phyloP scores from a whole-genome alignment of 2,113 vertebrate genomes.

The Nycticorax nycticorax region DNA sequence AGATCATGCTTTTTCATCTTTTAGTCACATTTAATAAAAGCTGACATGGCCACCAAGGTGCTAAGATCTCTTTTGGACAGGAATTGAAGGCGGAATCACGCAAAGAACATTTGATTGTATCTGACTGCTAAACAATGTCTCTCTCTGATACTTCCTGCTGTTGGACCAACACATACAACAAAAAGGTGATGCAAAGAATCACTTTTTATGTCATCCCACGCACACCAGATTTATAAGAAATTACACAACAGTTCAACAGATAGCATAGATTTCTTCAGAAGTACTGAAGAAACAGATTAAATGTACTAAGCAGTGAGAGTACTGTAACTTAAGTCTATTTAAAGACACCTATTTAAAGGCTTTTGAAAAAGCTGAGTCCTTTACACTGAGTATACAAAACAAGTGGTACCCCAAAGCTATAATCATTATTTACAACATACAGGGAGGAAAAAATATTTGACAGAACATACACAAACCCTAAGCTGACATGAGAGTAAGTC shows the following conservation, averaged over 20 bases:
- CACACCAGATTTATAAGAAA: not conserved
- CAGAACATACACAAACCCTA: not conserved
- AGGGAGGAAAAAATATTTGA: not conserved
- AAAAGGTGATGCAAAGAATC: not conserved
- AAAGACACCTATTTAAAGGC: not conserved
- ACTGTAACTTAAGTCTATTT: not conserved
- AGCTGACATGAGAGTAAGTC: not conserved
- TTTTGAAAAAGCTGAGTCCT: not conserved
- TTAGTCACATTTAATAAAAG: not conserved
- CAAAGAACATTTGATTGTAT: not conserved
- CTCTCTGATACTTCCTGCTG: not conserved
- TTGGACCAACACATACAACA: not conserved
- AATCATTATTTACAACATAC: not conserved
- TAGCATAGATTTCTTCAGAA: not conserved
- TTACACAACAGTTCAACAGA: not conserved
- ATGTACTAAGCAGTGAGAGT: not conserved
- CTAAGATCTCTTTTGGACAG: not conserved
- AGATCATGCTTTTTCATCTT: not conserved
- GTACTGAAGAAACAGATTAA: not conserved
- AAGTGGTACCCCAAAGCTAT: not conserved
- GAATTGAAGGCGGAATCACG: not conserved
- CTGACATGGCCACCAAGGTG: not conserved
- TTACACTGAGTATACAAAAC: not conserved
- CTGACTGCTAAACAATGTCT: not conserved
- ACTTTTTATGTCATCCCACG: not conserved